These are phyloP conservation scores for Saturnia japonica DNA, from an alignment of 2,888 invertebrate species.

Conservation along the genomic window DNA sequence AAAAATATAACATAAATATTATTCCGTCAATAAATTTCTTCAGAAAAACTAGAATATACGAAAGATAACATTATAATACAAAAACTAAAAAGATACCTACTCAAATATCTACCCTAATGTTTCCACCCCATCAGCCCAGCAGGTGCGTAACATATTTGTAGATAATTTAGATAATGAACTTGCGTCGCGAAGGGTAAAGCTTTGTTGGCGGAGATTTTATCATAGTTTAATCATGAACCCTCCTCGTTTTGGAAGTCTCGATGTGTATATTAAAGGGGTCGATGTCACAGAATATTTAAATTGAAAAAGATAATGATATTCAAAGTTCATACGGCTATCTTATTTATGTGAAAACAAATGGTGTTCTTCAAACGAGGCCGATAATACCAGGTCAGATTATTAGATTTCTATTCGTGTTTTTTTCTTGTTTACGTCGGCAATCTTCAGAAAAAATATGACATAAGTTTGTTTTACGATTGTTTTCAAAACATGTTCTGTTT, in stretches of 20 bases:
- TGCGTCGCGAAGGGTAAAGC: slow-evolving; percentile 36
- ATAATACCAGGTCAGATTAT: not conserved
- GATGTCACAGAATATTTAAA: slow-evolving; percentile 26
- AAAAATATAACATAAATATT: too few relatives aligned
- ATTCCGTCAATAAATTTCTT: too few relatives aligned
- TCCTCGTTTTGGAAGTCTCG: slow-evolving; percentile 30
- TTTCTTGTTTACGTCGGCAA: too few relatives aligned
- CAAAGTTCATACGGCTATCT: slow-evolving; percentile 1
- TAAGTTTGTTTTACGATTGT: too few relatives aligned
- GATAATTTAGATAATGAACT: slow-evolving; percentile 53
- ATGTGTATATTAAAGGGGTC: slow-evolving; percentile 38
- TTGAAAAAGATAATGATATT: slow-evolving; percentile 31
- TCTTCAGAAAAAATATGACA: too few relatives aligned
- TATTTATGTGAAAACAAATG: not conserved
- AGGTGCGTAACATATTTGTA: slow-evolving; percentile 38
- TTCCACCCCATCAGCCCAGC: slow-evolving; percentile 22
- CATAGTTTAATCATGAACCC: slow-evolving; percentile 40
- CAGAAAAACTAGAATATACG: not conserved
- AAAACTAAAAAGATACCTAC: not conserved
- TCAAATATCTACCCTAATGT: slow-evolving; percentile 28
- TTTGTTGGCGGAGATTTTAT: slow-evolving; percentile 45
- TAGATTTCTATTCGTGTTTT: not conserved
- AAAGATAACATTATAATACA: not conserved
- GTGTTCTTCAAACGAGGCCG: not conserved
- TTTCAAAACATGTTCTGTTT: too few relatives aligned